phyloP scores from a whole-genome alignment of 2,113 vertebrate genomes.

The Peucedramus taeniatus region DNA sequence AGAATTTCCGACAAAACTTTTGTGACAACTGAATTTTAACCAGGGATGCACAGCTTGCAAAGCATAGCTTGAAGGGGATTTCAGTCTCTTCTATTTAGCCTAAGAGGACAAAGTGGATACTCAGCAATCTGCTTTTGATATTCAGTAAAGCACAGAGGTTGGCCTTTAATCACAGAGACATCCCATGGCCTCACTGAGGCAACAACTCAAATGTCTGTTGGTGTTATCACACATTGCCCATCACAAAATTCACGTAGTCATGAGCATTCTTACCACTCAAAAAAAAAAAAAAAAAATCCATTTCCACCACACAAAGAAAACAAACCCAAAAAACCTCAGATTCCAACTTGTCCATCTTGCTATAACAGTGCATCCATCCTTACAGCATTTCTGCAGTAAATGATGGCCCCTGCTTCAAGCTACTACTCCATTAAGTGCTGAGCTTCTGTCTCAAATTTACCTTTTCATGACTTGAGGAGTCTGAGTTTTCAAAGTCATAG shows the following conservation, averaged over 20 bases:
- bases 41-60: background rate
- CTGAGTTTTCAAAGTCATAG: conserved; percentile 49
- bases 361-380: fast-evolving
- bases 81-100: background rate
- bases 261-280: background rate
- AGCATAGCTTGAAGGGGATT: fast-evolving
- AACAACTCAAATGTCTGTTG: background rate
- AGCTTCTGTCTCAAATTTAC: conserved; percentile 1
- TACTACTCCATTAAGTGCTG: background rate
- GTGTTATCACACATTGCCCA: fast-evolving
- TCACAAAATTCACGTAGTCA: background rate
- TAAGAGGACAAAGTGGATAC: background rate
- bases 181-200: background rate
- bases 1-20: background rate
- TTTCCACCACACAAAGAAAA: background rate
- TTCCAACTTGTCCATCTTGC: background rate
- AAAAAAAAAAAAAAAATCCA: background rate
- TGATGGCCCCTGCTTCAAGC: background rate
- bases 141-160: background rate
- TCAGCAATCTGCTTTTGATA: background rate
- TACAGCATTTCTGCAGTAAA: background rate
- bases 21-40: background rate
- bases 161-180: background rate
- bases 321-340: background rate
- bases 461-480: conserved; percentile 25